phyloP scores from a whole-genome alignment of 1,140 invertebrate species.

The Drosophila leontia region DNA sequence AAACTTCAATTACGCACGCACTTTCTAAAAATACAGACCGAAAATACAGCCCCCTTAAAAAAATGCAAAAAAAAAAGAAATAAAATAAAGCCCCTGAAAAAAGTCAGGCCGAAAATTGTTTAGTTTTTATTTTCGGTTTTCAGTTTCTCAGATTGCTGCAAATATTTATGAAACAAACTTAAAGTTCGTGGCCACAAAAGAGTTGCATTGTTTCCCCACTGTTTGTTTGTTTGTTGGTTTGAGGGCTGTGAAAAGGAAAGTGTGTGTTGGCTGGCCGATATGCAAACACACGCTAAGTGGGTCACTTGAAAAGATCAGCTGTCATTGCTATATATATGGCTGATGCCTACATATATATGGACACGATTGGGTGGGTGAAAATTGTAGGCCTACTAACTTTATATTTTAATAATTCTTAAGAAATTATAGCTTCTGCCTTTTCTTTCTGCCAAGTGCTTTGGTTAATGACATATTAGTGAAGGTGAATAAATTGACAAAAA shows the following conservation, averaged over 20 bases:
- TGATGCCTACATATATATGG: not conserved
- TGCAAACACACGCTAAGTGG: conserved; percentile 66
- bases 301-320: conserved; percentile 81
- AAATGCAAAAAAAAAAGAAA: conserved; percentile 6
- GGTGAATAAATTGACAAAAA: not conserved
- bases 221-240: conserved; percentile 12
- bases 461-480: not conserved
- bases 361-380: conserved; percentile 7
- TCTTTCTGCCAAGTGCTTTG: not conserved
- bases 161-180: conserved; percentile 79
- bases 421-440: not conserved
- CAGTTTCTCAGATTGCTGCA: conserved; percentile 37
- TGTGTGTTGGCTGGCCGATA: conserved; percentile 58
- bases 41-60: not conserved
- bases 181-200: conserved; percentile 55
- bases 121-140: conserved; percentile 20
- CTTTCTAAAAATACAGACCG: conserved; percentile 70
- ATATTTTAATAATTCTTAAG: not conserved
- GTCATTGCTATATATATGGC: conserved; percentile 38
- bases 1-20: conserved; percentile 75
- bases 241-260: conserved; percentile 72
- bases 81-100: conserved; percentile 18
- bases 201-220: conserved; percentile 59
- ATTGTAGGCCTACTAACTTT: not conserved
- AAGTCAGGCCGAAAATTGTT: conserved; percentile 20